Evolutionary conservation across 2,797 vertebrate genomes (phyloP), one percentile per base, ranked within the genome.

Genomic region (Eurystomus glaucurus): DNA sequence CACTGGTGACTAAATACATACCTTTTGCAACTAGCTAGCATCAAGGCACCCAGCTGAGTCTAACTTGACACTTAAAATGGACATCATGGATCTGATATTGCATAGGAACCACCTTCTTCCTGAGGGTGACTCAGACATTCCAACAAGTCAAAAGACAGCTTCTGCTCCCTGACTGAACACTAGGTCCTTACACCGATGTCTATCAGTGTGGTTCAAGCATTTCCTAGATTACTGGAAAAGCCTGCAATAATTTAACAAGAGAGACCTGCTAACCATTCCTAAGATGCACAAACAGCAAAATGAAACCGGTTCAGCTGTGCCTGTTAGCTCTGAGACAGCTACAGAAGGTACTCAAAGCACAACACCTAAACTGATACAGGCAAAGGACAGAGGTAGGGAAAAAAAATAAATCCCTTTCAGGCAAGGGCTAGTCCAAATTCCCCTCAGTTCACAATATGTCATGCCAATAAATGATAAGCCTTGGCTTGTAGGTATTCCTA

Each of bases 131-230:
- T 33, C 6, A 43, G 55, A 41, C 54, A 58, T 41, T 65, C 55
- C 8, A 70, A 75, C 43, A 29, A 41, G 22, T 19, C 60, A 11
- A 10, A 41, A 37, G 15, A 41, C 43, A 21, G 31, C 28, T 77
- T 54, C 60, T 72, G 69, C 91, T 69, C 65, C 68, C 80, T 21
- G 37, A 1, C 76, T 45, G 33, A 46, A 46, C 71, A 52, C 57
- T 1, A 57, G 7, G 1, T 11, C 64, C 87, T 55, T 17, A 33
- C 14, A 26, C 70, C 1, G 6, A 57, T 13, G 19, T 12, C 0
- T 20, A 80, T 60, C 93, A 7, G 23, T 1, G 3, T 0, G 16
- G 20, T 7, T 70, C 72, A 28, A 60, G 46, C 10, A 48, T 45
- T 78, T 71, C 84, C 80, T 6, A 48, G 14, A 68, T 60, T 46